These are phyloP conservation scores for Danio tinwini DNA, from an alignment of 2,797 vertebrate species.

Conservation along the genomic window DNA sequence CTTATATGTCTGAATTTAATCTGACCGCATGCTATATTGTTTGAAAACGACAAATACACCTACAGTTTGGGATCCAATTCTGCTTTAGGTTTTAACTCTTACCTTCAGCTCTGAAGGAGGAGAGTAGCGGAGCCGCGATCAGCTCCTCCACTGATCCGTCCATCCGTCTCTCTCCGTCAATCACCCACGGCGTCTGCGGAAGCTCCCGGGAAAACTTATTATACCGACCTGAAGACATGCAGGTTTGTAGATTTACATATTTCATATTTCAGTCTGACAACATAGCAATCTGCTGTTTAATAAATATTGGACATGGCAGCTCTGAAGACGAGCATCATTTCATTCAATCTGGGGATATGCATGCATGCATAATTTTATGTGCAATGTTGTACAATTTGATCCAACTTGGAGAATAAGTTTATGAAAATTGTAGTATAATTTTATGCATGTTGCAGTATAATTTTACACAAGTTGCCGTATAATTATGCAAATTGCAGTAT, in stretches of 20 bases:
- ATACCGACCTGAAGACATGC: constrained; percentile 84
- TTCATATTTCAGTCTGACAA: no score
- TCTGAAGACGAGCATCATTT: no score
- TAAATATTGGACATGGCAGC: no score
- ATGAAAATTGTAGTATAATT: no score
- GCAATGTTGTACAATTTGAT: no score
- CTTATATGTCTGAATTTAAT: neutral
- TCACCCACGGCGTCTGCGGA: constrained; percentile 98
- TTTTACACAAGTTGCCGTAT: no score
- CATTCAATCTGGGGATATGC: no score
- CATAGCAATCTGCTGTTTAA: neutral
- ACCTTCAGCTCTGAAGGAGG: constrained; percentile 88
- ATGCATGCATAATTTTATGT: no score
- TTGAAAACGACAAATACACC: neutral
- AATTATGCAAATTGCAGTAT: no score
- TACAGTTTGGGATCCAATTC: neutral
- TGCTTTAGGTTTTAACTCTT: constrained; percentile 58
- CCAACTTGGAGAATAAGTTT: no score
- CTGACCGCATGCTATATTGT: neutral
- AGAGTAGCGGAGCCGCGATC: constrained; percentile 86
- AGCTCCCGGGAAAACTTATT: constrained; percentile 95
- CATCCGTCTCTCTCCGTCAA: constrained; percentile 95
- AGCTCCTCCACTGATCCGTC: constrained; percentile 98
- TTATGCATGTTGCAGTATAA: no score
- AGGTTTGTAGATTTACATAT: neutral